Percentiles rank a stretch among this genome's conserved stretches.
phyloP scores from a whole-genome alignment of 2,888 invertebrate genomes.

The Leucophenga maculata region DNA sequence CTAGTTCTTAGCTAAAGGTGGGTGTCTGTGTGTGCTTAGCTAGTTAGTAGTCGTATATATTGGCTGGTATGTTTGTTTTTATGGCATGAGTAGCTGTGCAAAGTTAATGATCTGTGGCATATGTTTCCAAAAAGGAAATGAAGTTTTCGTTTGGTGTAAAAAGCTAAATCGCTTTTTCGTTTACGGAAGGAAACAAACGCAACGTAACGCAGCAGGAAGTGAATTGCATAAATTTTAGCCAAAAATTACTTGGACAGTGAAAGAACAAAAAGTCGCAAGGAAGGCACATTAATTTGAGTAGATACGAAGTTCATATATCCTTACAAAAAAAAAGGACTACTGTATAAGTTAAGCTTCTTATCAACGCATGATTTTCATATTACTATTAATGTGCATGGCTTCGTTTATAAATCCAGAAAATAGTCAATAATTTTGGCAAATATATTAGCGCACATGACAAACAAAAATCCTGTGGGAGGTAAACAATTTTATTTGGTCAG shows the following conservation, averaged over 20 bases:
- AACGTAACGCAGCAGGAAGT: conserved; percentile 47
- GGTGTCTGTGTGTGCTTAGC: too few species aligned
- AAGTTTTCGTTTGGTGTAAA: conserved; percentile 54
- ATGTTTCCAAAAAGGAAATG: conserved; percentile 56
- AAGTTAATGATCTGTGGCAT: conserved; percentile 63
- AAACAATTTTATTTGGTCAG: too few species aligned
- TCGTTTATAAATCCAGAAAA: too few species aligned
- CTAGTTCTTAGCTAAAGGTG: not conserved
- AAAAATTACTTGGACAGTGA: conserved; percentile 44
- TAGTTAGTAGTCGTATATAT: not conserved
- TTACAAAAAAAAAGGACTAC: too few species aligned
- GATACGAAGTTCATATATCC: too few species aligned
- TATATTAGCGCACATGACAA: too few species aligned
- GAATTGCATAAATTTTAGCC: conserved; percentile 57
- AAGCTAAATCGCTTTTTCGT: conserved; percentile 63
- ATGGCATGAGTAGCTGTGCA: conserved; percentile 28
- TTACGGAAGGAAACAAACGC: conserved; percentile 35
- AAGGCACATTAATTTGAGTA: too few species aligned
- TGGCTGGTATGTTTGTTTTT: conserved; percentile 17
- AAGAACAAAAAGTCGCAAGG: not conserved
- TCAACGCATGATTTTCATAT: too few species aligned
- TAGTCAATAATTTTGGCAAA: too few species aligned
- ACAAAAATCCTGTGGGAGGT: too few species aligned
- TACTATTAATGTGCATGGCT: too few species aligned
- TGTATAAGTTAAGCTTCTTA: too few species aligned